Evolutionary conservation across 1,140 invertebrate species (phyloP), one percentile per base, ranked within the genome.

Genomic region (Rhopalosiphum padi): DNA sequence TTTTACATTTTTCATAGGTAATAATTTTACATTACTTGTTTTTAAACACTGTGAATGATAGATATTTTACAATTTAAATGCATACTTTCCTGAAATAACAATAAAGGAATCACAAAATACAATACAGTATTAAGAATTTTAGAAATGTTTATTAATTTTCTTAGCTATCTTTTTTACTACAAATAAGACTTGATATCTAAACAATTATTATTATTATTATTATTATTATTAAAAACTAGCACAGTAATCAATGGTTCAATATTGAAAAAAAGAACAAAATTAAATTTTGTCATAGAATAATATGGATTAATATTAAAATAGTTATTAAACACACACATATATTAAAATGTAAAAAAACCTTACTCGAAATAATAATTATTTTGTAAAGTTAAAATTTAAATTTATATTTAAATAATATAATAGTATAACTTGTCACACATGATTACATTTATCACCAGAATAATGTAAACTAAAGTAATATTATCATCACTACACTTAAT

Each of bases 271-370:
- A 77, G 60, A 15, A 77, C 60, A n/a, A 77, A 77, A 77, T 77
- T 77, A 15, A 35, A 77, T 77, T 77, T 77, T 77, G 30, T 77
- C 0, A 77, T n/a, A 77, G 60, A 77, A 77, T 77, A 51, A 77
- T 77, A n/a, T n/a, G 60, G 60, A 68, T 77, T 77, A 77, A 77
- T 77, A 77, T 77, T 77, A n/a, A 77, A 68, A 60, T 60, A 68
- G 30, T 68, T 68, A 55, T 55, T 25, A 68, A 30, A 68, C 60
- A 77, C 60, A 68, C 60, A n/a, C 60, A 77, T 18, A 18, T 77
- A 77, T 77, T 77, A 77, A 77, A 77, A 77, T 77, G 60, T 77
- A 77, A 77, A 77, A 55, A 77, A 77, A 77, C n/a, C 60, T 77
- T 77, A 77, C 60, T 77, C 60, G 15, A 77, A 77, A 77, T 77